Evolutionary conservation across 2,797 vertebrate genomes (phyloP).

Genomic region (Propithecus deckenii): DNA sequence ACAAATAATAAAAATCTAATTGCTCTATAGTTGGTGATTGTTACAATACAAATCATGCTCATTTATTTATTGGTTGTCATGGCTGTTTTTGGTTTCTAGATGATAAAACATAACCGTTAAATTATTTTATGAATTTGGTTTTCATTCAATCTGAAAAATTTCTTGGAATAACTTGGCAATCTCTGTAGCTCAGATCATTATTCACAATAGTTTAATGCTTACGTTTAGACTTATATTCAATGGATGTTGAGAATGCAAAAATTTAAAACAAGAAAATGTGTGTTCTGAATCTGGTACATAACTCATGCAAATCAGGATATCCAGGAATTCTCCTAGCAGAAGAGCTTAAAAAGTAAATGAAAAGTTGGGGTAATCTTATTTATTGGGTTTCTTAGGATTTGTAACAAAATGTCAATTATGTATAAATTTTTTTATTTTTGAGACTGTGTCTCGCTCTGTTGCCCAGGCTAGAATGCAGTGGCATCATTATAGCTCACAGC

Average conservation of each 20-base stretch:
- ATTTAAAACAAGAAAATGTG: background rate
- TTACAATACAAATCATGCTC: background rate
- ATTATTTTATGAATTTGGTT: slow-evolving; percentile 8
- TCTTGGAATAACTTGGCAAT: background rate
- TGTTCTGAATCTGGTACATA: background rate
- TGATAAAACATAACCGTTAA: background rate
- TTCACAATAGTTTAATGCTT: background rate
- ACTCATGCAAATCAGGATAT: background rate
- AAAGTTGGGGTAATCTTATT: background rate
- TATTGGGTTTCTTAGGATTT: slow-evolving; percentile 14
- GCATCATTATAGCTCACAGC: background rate
- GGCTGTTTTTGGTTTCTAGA: background rate
- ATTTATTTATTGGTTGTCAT: background rate
- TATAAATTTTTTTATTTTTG: background rate
- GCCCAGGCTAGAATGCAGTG: background rate
- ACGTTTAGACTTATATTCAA: background rate
- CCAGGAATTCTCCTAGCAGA: background rate
- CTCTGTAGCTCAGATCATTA: background rate
- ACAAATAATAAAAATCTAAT: background rate
- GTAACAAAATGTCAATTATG: slow-evolving; percentile 10
- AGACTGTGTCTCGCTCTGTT: background rate
- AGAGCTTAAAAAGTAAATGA: slow-evolving; percentile 18
- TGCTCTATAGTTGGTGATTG: background rate
- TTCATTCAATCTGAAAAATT: slow-evolving; percentile 24
- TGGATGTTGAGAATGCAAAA: background rate